Percentiles rank a stretch among this genome's conserved stretches.
phyloP scores from a whole-genome alignment of 2,888 invertebrate species.

The Conus canariensis region DNA sequence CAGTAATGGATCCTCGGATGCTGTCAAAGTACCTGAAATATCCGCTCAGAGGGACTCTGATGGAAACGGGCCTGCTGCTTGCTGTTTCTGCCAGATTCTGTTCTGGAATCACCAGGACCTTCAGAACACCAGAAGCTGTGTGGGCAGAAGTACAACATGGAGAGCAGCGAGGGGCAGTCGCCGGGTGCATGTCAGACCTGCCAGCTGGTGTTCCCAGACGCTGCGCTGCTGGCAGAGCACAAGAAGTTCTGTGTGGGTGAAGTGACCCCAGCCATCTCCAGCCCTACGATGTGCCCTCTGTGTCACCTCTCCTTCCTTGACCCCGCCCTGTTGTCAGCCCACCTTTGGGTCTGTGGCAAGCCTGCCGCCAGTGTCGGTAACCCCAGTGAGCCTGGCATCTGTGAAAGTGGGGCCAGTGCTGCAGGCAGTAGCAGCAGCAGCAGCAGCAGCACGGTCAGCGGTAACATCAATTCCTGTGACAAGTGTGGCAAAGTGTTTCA shows the following conservation, averaged over 20 bases:
- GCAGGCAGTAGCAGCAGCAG: neutral
- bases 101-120: slow-evolving; percentile 35
- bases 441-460: neutral
- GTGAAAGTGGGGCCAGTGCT: neutral
- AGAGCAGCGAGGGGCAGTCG: neutral
- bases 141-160: slow-evolving; percentile 1
- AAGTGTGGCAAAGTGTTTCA: slow-evolving; percentile 40
- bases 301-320: slow-evolving; percentile 33
- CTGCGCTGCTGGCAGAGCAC: slow-evolving; percentile 26
- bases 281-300: slow-evolving; percentile 23
- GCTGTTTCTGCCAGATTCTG: slow-evolving; percentile 37
- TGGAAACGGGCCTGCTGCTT: neutral
- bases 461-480: slow-evolving; percentile 31
- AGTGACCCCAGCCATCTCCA: neutral
- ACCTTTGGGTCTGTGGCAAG: slow-evolving; percentile 41
- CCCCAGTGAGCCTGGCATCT: neutral
- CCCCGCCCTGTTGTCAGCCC: slow-evolving; percentile 15
- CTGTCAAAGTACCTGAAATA: neutral
- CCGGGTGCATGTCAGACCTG: neutral
- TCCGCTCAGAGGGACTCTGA: neutral
- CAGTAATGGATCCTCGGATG: neutral
- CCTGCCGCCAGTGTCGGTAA: neutral
- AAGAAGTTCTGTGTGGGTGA: neutral
- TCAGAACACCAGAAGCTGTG: slow-evolving; percentile 33
- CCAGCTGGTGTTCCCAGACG: slow-evolving; percentile 26